Evolutionary conservation across 1,140 invertebrate species (phyloP).

Genomic region (Nylanderia fulva): DNA sequence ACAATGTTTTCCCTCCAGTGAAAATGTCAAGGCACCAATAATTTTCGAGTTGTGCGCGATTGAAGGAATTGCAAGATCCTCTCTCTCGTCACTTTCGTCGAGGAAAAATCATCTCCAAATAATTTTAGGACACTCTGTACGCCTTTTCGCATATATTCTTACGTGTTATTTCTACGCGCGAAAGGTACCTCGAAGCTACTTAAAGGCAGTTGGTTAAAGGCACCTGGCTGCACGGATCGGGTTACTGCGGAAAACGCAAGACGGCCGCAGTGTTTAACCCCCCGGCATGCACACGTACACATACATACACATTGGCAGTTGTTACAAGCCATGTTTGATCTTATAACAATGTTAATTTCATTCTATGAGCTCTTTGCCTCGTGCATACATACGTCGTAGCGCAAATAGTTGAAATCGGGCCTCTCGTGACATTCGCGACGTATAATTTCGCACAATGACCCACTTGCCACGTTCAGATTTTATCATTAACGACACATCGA

Average conservation of each 20-base stretch:
- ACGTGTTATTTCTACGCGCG: neutral
- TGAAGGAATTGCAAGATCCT: no score
- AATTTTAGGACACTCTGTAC: no score
- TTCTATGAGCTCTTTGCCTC: conserved; percentile 34
- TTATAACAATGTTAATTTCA: conserved; percentile 60
- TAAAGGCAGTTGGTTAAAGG: no score
- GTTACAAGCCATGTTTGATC: conserved; percentile 35
- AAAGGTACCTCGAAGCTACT: neutral
- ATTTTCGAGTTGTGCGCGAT: no score
- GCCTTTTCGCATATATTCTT: neutral
- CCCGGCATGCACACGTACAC: neutral
- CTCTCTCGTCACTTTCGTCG: no score
- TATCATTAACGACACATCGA: conserved; percentile 30
- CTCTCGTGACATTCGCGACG: conserved; percentile 55
- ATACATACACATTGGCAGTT: neutral
- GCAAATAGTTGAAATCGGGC: conserved; percentile 58
- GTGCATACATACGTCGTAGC: conserved; percentile 43
- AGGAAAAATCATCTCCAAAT: no score
- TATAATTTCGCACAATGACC: conserved; percentile 53
- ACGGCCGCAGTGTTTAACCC: conserved; percentile 10
- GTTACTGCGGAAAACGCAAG: conserved; percentile 47
- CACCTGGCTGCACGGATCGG: neutral
- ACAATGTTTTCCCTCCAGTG: no score
- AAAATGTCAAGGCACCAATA: no score
- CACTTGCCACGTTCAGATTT: conserved; percentile 43